phyloP scores from a whole-genome alignment of 2,888 invertebrate genomes.

The Azorinus chamasolen region DNA sequence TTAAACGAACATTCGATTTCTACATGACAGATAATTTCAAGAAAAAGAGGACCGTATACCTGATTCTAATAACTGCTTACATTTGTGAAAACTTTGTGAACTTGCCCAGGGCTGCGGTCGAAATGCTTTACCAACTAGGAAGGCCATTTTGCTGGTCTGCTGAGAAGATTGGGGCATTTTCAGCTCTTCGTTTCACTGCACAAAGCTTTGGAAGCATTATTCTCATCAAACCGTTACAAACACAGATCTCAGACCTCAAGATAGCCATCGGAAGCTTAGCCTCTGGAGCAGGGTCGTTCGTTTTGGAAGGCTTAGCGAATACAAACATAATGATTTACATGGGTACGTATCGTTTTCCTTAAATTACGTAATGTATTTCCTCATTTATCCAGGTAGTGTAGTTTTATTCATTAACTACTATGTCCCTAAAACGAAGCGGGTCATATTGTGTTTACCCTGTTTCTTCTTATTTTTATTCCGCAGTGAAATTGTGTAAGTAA shows the following conservation, averaged over 20 bases:
- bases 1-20: conserved; percentile 26
- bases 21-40: conserved; percentile 17
- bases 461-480: no score
- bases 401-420: no score
- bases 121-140: conserved; percentile 58
- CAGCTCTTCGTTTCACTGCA: conserved; percentile 25
- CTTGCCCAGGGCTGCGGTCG: conserved; percentile 12
- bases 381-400: no score
- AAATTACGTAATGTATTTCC: no score
- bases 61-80: conserved; percentile 34
- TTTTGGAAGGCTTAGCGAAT: conserved; percentile 38
- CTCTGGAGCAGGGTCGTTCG: conserved; percentile 30
- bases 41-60: conserved; percentile 27
- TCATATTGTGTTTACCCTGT: no score
- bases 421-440: no score
- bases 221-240: conserved; percentile 39
- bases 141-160: conserved; percentile 63
- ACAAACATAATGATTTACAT: conserved; percentile 47
- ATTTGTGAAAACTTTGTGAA: conserved; percentile 14
- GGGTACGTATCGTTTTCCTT: conserved; percentile 51
- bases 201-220: conserved; percentile 39
- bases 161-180: conserved; percentile 52
- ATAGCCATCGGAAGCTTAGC: conserved; percentile 39
- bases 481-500: no score
- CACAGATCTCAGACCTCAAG: conserved; percentile 40